Evolutionary conservation across 1,140 invertebrate genomes (phyloP).

Genomic region (Asobara japonica): DNA sequence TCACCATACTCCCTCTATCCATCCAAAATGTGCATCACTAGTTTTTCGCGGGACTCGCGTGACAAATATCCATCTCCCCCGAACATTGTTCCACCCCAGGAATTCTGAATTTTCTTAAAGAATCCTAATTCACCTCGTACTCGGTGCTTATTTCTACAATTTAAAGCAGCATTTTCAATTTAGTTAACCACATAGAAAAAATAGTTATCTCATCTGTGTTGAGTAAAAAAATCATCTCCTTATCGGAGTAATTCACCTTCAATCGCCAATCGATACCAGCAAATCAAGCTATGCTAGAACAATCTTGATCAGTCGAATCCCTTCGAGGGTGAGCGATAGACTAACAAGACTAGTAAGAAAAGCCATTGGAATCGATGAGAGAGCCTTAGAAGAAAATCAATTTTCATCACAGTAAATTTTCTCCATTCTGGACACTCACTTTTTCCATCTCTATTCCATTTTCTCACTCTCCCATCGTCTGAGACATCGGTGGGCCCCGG

Average conservation of each 20-base stretch:
- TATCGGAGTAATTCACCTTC: background rate
- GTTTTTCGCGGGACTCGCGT: background rate
- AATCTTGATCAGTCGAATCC: background rate
- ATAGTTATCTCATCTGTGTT: background rate
- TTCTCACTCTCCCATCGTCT: background rate
- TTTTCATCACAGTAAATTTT: background rate
- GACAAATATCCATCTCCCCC: background rate
- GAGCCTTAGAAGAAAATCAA: background rate
- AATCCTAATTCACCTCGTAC: too few species aligned
- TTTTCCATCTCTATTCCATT: background rate
- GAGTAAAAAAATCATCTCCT: background rate
- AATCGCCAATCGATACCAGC: background rate
- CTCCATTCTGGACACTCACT: background rate
- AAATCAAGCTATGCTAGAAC: background rate
- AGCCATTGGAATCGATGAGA: background rate
- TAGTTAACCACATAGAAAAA: too few species aligned
- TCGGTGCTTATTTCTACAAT: background rate
- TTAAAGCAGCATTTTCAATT: too few species aligned
- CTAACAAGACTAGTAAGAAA: background rate
- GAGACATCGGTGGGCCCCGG: background rate
- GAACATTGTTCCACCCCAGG: background rate
- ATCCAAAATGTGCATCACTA: conserved; percentile 21
- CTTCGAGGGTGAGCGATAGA: background rate
- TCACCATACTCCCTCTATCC: background rate
- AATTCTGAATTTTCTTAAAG: background rate